Percentiles rank a stretch among this genome's conserved stretches.
phyloP scores from a whole-genome alignment of 2,113 vertebrate genomes.

The Scartelaos histophorus region DNA sequence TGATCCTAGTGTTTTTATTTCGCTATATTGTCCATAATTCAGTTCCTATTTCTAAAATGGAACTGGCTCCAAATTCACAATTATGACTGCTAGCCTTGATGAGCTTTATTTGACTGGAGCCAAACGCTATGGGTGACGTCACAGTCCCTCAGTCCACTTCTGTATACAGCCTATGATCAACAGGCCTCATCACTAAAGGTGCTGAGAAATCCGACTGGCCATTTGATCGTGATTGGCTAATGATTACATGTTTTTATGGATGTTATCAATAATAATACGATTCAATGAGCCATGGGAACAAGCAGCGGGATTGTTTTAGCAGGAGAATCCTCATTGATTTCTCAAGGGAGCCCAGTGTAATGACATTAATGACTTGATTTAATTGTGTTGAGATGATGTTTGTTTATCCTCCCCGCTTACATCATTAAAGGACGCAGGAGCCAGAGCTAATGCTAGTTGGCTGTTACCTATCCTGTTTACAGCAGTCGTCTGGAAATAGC shows the following conservation, averaged over 20 bases:
- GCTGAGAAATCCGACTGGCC: background rate
- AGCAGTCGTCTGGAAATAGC: background rate
- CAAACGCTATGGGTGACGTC: too few species aligned
- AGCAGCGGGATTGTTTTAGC: slow-evolving; percentile 34
- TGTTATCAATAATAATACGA: slow-evolving; percentile 29
- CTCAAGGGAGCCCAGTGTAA: slow-evolving; percentile 33
- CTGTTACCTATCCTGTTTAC: background rate
- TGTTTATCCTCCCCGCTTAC: slow-evolving; percentile 33
- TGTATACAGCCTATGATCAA: too few species aligned
- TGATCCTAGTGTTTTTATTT: too few species aligned
- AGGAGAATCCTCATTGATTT: slow-evolving; percentile 43
- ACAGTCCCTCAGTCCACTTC: too few species aligned
- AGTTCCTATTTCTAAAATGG: too few species aligned
- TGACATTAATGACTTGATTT: slow-evolving; percentile 53
- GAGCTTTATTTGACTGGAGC: too few species aligned
- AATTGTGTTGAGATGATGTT: slow-evolving; percentile 45
- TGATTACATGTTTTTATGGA: slow-evolving; percentile 21
- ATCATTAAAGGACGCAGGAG: slow-evolving; percentile 39
- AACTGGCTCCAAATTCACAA: too few species aligned
- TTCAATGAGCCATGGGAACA: slow-evolving; percentile 35
- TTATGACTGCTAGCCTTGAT: too few species aligned
- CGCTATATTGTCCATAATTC: too few species aligned
- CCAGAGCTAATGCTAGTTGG: slow-evolving; percentile 2
- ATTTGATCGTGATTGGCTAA: background rate
- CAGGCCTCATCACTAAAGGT: background rate